Percentiles rank a stretch among this genome's conserved stretches.
Evolutionary conservation across 2,113 vertebrate species (phyloP).

Genomic region (Charina bottae): DNA sequence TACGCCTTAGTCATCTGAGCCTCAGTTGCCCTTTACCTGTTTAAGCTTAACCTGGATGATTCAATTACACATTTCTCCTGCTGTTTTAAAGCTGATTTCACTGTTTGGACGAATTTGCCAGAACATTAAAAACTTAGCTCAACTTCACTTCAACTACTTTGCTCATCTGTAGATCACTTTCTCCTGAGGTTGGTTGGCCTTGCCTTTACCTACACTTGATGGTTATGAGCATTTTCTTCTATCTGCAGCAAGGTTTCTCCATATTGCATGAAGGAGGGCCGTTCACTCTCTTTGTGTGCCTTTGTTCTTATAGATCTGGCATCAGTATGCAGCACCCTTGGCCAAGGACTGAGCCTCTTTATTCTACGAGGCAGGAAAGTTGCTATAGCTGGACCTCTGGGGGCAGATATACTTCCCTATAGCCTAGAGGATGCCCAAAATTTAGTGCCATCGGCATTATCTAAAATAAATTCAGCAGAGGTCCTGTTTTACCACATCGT

Average conservation of each 20-base stretch:
- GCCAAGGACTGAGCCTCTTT: neutral
- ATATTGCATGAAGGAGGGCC: neutral
- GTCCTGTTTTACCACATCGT: neutral
- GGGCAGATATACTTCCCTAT: neutral
- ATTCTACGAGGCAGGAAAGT: neutral
- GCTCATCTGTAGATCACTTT: neutral
- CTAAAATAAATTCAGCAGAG: neutral
- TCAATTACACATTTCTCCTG: conserved; percentile 25
- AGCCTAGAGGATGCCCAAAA: neutral
- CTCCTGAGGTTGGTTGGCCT: neutral
- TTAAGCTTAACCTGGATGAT: neutral
- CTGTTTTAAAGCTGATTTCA: neutral
- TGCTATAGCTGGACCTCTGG: neutral
- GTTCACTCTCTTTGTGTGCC: neutral
- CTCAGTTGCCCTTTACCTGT: neutral
- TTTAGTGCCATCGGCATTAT: neutral
- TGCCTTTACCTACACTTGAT: neutral
- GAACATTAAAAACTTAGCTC: neutral
- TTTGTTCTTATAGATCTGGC: neutral
- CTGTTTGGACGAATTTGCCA: neutral
- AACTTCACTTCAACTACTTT: neutral
- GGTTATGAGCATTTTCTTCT: neutral
- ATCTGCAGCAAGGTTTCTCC: neutral
- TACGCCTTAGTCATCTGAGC: conserved; percentile 8
- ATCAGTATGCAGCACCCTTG: neutral